phyloP scores from a whole-genome alignment of 2,797 vertebrate genomes.

The Psittacula derbiana region DNA sequence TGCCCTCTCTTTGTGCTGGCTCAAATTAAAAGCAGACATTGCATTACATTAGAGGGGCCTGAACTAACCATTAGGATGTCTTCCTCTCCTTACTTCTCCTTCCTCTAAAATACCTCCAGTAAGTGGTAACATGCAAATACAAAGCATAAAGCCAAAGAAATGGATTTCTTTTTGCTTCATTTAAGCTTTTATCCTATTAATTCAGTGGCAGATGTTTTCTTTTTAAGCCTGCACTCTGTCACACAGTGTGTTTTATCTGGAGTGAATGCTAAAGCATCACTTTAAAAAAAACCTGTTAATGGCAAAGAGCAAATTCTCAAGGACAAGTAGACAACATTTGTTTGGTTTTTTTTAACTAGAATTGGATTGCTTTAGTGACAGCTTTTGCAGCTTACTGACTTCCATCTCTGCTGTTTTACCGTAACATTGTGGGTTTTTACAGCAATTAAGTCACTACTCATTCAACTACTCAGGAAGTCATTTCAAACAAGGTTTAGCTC shows the following conservation, averaged over 20 bases:
- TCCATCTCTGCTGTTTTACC: not conserved
- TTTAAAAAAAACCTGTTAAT: not conserved
- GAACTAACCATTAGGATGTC: not conserved
- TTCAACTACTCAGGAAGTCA: not conserved
- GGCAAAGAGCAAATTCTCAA: not conserved
- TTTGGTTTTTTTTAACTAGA: not conserved
- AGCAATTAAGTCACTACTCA: not conserved
- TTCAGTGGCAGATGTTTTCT: not conserved
- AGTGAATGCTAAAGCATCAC: not conserved
- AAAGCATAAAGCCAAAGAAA: not conserved
- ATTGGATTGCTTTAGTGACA: not conserved
- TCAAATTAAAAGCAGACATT: slow-evolving; percentile 11
- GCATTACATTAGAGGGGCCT: not conserved
- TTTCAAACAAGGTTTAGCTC: not conserved
- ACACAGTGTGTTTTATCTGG: not conserved
- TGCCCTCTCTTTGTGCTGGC: not conserved
- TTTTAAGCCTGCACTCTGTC: not conserved
- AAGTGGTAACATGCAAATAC: not conserved
- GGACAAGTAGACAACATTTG: not conserved
- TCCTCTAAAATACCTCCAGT: not conserved
- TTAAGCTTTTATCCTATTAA: not conserved
- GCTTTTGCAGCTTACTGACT: not conserved
- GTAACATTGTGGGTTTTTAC: not conserved
- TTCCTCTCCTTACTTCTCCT: not conserved
- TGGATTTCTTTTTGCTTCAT: not conserved